A percentile compares a stretch with the other conserved stretches of the same genome.
These are phyloP conservation scores for Otolemur crassicaudatus DNA, from an alignment of 2,797 vertebrate genomes.

Conservation along the genomic window DNA sequence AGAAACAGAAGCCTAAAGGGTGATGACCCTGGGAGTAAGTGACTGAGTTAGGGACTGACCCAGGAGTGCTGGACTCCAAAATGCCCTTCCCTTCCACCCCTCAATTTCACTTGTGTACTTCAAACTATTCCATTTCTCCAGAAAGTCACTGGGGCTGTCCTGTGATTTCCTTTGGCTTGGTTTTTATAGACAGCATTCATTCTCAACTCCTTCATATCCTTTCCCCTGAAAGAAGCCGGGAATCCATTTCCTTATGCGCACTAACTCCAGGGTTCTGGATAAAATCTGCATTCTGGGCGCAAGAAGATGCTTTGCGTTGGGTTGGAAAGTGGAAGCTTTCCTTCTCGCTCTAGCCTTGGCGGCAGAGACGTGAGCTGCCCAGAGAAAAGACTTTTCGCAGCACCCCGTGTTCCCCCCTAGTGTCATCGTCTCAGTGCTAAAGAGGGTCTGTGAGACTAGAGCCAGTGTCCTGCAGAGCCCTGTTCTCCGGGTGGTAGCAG, in stretches of 20 bases:
- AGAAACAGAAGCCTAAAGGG: background rate
- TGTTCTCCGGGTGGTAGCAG: background rate
- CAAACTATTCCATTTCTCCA: background rate
- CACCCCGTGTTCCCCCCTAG: accelerated
- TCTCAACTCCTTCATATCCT: background rate
- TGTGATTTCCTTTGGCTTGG: background rate
- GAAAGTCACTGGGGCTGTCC: background rate
- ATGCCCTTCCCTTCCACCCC: background rate
- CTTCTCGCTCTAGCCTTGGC: too few species aligned
- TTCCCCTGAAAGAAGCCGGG: background rate
- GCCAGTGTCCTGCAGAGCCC: background rate
- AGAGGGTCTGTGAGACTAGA: background rate
- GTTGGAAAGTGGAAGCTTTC: background rate
- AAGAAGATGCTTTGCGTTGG: background rate
- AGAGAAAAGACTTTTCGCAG: background rate
- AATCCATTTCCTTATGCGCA: background rate
- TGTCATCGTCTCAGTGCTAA: background rate
- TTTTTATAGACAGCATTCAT: background rate
- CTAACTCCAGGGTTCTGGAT: background rate
- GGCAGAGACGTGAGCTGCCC: background rate
- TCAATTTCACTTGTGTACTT: background rate
- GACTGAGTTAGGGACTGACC: background rate
- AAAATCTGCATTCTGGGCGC: background rate
- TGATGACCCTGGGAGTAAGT: background rate
- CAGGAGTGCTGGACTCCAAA: background rate